Percentiles rank a stretch among this genome's conserved stretches.
These are phyloP conservation scores for Chrysogorgia sp. DNA, from an alignment of 92 coral and sea anemone genomes.

Conservation along the genomic window DNA sequence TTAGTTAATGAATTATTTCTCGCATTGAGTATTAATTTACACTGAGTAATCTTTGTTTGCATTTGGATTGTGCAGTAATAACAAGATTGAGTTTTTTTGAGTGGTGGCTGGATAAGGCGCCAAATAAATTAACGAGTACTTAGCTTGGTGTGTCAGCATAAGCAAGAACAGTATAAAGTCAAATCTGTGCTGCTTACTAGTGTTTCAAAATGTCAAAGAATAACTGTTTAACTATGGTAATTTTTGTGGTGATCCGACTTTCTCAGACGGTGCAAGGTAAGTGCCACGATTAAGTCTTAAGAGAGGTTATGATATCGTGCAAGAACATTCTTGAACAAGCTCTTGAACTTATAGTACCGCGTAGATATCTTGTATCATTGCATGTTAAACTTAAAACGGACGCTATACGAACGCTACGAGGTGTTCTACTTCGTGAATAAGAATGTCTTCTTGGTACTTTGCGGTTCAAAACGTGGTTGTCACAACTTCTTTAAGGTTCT, in stretches of 20 bases:
- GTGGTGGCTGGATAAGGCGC: neutral
- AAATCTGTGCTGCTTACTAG: neutral
- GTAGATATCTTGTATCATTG: neutral
- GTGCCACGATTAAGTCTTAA: neutral
- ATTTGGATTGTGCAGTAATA: conserved; percentile 19
- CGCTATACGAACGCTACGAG: no score
- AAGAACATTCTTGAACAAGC: neutral
- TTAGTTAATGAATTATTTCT: conserved; percentile 1
- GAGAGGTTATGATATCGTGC: neutral
- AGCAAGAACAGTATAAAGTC: neutral
- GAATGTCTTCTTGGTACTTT: no score
- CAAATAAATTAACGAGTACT: neutral
- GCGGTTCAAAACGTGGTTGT: no score
- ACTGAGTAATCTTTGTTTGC: conserved; percentile 8
- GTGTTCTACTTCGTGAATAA: no score
- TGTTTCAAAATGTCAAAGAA: neutral
- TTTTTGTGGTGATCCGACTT: neutral
- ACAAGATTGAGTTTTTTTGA: neutral
- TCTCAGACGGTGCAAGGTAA: neutral
- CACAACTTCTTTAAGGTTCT: neutral
- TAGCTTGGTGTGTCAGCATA: neutral
- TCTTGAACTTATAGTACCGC: neutral
- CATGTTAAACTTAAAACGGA: no score
- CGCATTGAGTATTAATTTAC: neutral
- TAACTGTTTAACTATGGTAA: neutral